phyloP scores from a whole-genome alignment of 2,888 invertebrate species.

The Sesamia inferens region DNA sequence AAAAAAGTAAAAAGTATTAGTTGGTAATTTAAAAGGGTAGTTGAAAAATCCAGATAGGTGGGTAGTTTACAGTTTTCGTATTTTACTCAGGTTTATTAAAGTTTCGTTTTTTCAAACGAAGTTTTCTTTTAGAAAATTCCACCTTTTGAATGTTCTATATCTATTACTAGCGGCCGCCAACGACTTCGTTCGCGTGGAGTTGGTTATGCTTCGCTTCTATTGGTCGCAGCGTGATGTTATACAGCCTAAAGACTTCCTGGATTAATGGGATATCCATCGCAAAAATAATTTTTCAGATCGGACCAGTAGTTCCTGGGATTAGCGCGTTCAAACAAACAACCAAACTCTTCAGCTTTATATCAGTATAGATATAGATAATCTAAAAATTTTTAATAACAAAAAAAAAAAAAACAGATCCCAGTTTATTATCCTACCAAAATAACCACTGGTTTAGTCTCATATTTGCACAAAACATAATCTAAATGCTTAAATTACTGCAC shows the following conservation, averaged over 20 bases:
- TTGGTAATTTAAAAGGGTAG: constrained; percentile 55
- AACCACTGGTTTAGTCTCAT: constrained; percentile 8
- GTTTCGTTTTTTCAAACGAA: background rate
- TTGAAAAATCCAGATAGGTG: constrained; percentile 28
- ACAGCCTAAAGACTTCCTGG: too few species aligned
- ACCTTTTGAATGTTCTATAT: too few species aligned
- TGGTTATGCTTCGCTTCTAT: too few species aligned
- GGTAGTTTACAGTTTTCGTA: constrained; percentile 21
- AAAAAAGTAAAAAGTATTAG: constrained; percentile 59
- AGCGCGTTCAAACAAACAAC: too few species aligned
- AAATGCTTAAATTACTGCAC: constrained; percentile 60
- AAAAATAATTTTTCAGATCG: too few species aligned
- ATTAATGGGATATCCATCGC: too few species aligned
- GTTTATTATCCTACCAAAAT: background rate
- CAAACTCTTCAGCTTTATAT: too few species aligned
- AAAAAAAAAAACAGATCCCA: background rate
- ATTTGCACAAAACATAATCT: constrained; percentile 49
- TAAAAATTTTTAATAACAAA: background rate
- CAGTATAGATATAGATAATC: too few species aligned
- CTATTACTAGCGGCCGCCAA: too few species aligned
- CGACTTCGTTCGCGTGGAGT: too few species aligned
- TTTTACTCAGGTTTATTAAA: background rate
- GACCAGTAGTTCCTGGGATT: too few species aligned
- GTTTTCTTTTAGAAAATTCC: background rate
- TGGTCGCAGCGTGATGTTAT: too few species aligned